These are phyloP conservation scores for Drosophila nigromelanica DNA, from an alignment of 1,140 invertebrate genomes.

Conservation along the genomic window DNA sequence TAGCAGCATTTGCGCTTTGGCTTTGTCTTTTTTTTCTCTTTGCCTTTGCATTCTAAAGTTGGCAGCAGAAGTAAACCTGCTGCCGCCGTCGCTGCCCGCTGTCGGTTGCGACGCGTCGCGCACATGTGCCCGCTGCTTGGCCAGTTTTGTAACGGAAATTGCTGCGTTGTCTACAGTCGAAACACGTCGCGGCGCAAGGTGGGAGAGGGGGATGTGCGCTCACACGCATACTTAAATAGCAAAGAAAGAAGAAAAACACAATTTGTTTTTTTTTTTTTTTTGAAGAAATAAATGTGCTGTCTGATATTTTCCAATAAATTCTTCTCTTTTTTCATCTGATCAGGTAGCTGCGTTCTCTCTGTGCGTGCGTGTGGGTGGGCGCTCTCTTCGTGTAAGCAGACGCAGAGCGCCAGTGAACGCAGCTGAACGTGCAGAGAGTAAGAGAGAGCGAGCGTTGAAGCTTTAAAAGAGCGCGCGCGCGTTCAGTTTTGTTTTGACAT, in stretches of 20 bases:
- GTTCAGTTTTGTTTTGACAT: constrained; percentile 18
- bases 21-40: constrained; percentile 25
- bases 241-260: constrained; percentile 18
- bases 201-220: constrained; percentile 5
- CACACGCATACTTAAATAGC: constrained; percentile 52
- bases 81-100: neutral
- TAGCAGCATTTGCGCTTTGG: constrained; percentile 32
- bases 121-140: constrained; percentile 39
- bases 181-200: constrained; percentile 48
- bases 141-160: constrained; percentile 82
- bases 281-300: constrained; percentile 8
- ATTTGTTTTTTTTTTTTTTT: constrained; percentile 15
- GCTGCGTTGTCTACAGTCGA: constrained; percentile 50
- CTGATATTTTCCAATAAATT: constrained; percentile 44
- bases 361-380: constrained; percentile 29
- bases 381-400: neutral
- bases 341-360: constrained; percentile 3
- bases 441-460: constrained; percentile 10
- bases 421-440: neutral
- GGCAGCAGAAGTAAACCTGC: constrained; percentile 39
- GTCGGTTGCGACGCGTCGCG: constrained; percentile 17
- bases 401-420: neutral
- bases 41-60: constrained; percentile 62
- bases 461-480: constrained; percentile 11
- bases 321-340: constrained; percentile 37